These are phyloP conservation scores for Cyanoramphus novaezelandiae DNA, from an alignment of 2,113 vertebrate genomes.

Conservation along the genomic window DNA sequence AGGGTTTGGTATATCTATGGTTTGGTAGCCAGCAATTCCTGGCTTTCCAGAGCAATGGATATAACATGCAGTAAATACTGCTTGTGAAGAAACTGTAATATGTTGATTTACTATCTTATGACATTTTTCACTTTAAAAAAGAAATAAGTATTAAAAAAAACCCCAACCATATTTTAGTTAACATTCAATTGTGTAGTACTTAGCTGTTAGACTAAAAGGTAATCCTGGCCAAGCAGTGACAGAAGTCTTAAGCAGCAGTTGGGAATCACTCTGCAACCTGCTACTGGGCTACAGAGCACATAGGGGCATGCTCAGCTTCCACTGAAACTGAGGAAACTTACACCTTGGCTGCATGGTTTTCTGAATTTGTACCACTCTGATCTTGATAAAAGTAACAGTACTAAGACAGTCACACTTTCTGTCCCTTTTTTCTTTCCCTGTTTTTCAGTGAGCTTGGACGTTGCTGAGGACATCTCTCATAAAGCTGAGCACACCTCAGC, in stretches of 20 bases:
- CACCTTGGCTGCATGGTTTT: fast-evolving
- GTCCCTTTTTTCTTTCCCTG: background rate
- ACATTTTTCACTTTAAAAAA: background rate
- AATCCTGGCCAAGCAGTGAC: no score
- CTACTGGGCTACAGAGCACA: fast-evolving
- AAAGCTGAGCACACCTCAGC: background rate
- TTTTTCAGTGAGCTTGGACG: background rate
- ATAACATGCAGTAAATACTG: background rate
- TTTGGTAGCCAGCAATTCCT: background rate
- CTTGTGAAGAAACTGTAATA: background rate
- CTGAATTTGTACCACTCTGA: background rate
- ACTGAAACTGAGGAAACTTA: background rate
- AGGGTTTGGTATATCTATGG: background rate
- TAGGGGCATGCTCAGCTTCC: background rate
- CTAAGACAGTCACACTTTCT: fast-evolving
- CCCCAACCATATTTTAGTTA: background rate
- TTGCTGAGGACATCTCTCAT: background rate
- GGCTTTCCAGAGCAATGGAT: background rate
- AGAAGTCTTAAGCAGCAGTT: background rate
- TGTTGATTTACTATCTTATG: background rate
- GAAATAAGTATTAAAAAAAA: background rate
- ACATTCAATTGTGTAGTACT: background rate
- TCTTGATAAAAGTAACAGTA: no score
- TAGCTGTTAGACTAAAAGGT: background rate
- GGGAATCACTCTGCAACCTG: background rate